These are phyloP conservation scores for Battus philenor DNA, from an alignment of 1,140 invertebrate species.

Conservation along the genomic window DNA sequence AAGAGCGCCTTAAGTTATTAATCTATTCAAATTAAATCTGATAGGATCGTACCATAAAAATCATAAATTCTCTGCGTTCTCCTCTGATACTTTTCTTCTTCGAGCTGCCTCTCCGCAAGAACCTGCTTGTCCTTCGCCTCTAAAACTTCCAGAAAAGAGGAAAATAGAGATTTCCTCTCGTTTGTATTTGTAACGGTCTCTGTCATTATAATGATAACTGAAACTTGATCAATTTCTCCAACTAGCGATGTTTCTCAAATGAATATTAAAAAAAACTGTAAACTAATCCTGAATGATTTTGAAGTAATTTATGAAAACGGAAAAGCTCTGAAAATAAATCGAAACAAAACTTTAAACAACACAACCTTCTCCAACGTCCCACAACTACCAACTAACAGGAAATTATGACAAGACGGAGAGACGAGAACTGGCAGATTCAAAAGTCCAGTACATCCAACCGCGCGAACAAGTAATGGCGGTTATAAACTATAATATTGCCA, in stretches of 20 bases:
- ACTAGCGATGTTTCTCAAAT: neutral
- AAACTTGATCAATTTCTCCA: slow-evolving; percentile 3
- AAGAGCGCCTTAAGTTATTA: too few relatives aligned
- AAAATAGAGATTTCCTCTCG: slow-evolving; percentile 65
- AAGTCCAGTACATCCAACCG: too few relatives aligned
- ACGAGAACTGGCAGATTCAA: too few relatives aligned
- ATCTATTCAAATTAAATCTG: too few relatives aligned
- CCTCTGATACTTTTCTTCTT: slow-evolving; percentile 62
- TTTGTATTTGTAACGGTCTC: slow-evolving; percentile 70
- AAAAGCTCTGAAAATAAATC: slow-evolving; percentile 32
- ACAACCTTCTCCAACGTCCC: slow-evolving; percentile 37
- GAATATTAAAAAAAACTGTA: neutral
- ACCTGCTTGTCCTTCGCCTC: slow-evolving; percentile 56
- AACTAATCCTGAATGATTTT: slow-evolving; percentile 16
- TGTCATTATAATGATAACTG: slow-evolving; percentile 40
- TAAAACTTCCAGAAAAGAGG: slow-evolving; percentile 57
- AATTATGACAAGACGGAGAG: too few relatives aligned
- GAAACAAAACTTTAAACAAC: slow-evolving; percentile 50
- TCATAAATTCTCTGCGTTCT: slow-evolving; percentile 66
- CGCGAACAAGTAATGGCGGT: too few relatives aligned
- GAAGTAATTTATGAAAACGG: slow-evolving; percentile 20
- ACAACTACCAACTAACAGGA: slow-evolving; percentile 37
- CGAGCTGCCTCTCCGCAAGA: slow-evolving; percentile 53
- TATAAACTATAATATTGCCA: too few relatives aligned
- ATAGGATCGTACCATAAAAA: slow-evolving; percentile 57